These are phyloP conservation scores for Dromaius novaehollandiae DNA, from an alignment of 2,113 vertebrate genomes.

Conservation along the genomic window DNA sequence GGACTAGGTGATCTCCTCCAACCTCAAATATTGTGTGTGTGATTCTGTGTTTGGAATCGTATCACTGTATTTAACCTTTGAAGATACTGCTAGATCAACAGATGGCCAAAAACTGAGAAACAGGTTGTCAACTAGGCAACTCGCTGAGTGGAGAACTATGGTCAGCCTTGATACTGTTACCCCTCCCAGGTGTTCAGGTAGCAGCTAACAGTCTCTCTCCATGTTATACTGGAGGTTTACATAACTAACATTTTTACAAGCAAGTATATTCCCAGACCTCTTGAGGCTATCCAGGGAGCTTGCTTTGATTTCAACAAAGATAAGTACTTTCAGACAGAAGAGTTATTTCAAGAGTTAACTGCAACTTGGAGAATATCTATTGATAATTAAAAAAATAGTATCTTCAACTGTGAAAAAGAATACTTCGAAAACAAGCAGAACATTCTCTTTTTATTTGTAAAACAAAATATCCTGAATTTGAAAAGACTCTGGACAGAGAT, in stretches of 20 bases:
- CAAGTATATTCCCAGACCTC: neutral
- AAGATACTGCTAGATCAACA: neutral
- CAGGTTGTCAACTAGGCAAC: neutral
- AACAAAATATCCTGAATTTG: neutral
- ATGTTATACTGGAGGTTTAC: neutral
- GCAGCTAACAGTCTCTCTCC: neutral
- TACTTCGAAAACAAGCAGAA: neutral
- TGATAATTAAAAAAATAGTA: neutral
- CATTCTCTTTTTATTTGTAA: neutral
- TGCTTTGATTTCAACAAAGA: neutral
- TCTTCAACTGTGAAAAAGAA: neutral
- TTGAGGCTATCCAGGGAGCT: neutral
- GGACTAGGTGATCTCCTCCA: too few relatives aligned
- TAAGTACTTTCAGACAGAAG: neutral
- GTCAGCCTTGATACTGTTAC: neutral
- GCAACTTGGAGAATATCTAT: neutral
- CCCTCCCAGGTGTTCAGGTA: rapidly evolving
- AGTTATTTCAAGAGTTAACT: neutral
- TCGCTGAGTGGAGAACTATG: neutral
- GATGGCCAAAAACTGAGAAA: neutral
- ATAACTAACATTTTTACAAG: neutral
- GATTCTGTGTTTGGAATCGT: neutral
- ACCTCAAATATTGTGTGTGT: too few relatives aligned
- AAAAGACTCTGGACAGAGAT: neutral
- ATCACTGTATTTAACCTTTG: neutral